phyloP scores from a whole-genome alignment of 2,888 invertebrate genomes.

The Nowickia ferox region DNA sequence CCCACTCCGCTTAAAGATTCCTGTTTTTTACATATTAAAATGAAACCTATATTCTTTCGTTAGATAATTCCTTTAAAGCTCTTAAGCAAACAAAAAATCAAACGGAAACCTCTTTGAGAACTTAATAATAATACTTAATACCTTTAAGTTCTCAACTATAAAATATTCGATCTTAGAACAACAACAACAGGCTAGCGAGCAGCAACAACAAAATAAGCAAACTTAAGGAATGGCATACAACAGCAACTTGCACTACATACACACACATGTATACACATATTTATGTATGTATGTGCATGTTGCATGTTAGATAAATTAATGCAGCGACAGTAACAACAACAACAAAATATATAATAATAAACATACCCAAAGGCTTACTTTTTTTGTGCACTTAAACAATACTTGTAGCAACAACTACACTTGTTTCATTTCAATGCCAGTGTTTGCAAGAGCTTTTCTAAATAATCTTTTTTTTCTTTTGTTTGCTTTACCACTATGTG shows the following conservation, averaged over 20 bases:
- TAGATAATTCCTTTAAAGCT: conserved; percentile 7
- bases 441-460: background rate
- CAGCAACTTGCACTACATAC: conserved; percentile 5
- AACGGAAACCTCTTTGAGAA: conserved; percentile 40
- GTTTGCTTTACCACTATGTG: conserved; percentile 73
- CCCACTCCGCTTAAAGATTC: no score
- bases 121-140: conserved; percentile 47
- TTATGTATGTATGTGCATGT: conserved; percentile 43
- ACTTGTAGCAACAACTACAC: conserved; percentile 64
- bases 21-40: no score
- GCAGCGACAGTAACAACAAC: conserved; percentile 75
- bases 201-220: conserved; percentile 26
- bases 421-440: conserved; percentile 54
- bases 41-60: no score
- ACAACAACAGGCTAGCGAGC: conserved; percentile 39
- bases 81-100: background rate
- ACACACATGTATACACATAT: background rate
- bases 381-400: conserved; percentile 45
- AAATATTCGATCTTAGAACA: conserved; percentile 43
- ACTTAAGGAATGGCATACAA: conserved; percentile 1
- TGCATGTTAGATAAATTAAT: conserved; percentile 81
- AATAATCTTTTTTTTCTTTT: conserved; percentile 7
- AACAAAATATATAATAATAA: no score
- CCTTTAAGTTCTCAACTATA: conserved; percentile 68
- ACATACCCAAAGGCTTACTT: conserved; percentile 72